phyloP scores from a whole-genome alignment of 2,113 vertebrate genomes.

The Poecilia latipinna region DNA sequence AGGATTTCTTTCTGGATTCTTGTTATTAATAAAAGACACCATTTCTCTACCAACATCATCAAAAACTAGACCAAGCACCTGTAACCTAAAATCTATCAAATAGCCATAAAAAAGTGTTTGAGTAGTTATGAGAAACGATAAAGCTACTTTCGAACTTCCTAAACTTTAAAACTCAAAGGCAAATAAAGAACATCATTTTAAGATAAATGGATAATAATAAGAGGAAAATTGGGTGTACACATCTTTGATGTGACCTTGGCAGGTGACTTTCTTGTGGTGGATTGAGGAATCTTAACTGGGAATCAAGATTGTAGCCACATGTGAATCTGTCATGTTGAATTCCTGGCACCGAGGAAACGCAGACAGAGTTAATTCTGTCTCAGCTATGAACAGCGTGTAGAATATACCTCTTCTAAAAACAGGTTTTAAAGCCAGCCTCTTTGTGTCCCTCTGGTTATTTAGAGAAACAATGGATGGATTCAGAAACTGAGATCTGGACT shows the following conservation, averaged over 20 bases:
- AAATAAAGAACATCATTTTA: neutral
- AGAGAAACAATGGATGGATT: conserved; percentile 76
- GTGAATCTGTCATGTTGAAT: conserved; percentile 36
- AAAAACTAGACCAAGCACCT: no score
- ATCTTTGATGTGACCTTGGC: conserved; percentile 8
- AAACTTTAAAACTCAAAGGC: neutral
- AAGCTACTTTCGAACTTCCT: no score
- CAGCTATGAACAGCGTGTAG: conserved; percentile 4
- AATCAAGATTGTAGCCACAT: conserved; percentile 46
- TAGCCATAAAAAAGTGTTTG: no score
- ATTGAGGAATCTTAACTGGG: conserved; percentile 32
- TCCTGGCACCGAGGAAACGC: conserved; percentile 7
- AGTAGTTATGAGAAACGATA: no score
- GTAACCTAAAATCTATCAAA: no score
- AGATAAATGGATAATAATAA: neutral
- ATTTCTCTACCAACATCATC: no score
- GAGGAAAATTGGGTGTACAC: neutral
- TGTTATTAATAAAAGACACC: no score
- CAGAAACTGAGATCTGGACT: conserved; percentile 60
- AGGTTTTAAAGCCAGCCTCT: conserved; percentile 21
- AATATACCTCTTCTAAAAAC: conserved; percentile 11
- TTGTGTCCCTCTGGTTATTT: conserved; percentile 33
- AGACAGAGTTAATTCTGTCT: conserved; percentile 10
- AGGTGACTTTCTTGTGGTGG: conserved; percentile 25
- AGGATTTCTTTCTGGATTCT: no score